phyloP scores from a whole-genome alignment of 2,888 invertebrate genomes.

The Macrosoma leucophasiata region DNA sequence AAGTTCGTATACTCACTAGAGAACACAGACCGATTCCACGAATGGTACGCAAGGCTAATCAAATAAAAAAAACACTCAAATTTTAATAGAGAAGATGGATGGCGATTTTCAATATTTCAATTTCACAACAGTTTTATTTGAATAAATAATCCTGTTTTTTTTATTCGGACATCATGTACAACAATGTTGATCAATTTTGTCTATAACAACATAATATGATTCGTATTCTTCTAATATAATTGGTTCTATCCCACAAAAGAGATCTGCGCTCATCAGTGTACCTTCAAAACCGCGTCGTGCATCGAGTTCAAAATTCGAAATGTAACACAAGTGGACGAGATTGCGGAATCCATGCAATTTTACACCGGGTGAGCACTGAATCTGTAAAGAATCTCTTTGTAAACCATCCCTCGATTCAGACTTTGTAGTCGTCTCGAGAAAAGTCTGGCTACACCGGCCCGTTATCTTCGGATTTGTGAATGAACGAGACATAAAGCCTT shows the following conservation, averaged over 20 bases:
- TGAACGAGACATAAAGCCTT: conserved; percentile 52
- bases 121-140: too few relatives aligned
- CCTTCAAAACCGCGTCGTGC: conserved; percentile 1
- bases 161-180: too few relatives aligned
- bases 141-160: too few relatives aligned
- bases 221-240: background rate
- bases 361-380: conserved; percentile 42
- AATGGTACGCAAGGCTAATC: too few relatives aligned
- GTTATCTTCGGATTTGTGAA: conserved; percentile 54
- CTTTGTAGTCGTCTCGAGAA: conserved; percentile 29
- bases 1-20: too few relatives aligned
- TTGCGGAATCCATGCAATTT: conserved; percentile 31
- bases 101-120: too few relatives aligned
- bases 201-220: too few relatives aligned
- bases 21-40: too few relatives aligned
- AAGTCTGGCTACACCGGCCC: conserved; percentile 25
- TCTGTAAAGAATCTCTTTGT: conserved; percentile 36
- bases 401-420: conserved; percentile 36
- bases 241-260: background rate
- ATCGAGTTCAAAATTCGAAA: conserved; percentile 13
- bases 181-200: too few relatives aligned
- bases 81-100: too few relatives aligned
- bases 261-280: background rate
- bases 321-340: conserved; percentile 21
- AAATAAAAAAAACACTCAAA: too few relatives aligned